Conservation (phyloP, 2,113 vertebrate species). For the Rhineura floridana region DNA sequence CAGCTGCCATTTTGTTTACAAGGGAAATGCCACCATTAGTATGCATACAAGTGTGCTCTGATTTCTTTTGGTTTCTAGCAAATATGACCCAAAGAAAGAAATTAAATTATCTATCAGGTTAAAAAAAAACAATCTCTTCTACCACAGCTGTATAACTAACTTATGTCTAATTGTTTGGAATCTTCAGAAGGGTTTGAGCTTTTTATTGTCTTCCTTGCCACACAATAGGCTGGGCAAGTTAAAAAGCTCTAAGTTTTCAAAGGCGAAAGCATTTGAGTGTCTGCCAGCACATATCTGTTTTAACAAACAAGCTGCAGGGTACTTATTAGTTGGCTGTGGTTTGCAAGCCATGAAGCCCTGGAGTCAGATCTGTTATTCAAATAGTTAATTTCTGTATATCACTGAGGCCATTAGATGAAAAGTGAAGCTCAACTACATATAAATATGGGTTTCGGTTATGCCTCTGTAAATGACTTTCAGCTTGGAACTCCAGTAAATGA, state of each 20-base stretch:
- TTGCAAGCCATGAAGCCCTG: constrained; percentile 76
- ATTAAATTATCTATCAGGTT: constrained; percentile 66
- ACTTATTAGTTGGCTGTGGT: constrained; percentile 81
- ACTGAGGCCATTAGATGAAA: constrained; percentile 68
- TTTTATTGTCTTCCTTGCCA: constrained; percentile 77
- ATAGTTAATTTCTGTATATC: constrained; percentile 70
- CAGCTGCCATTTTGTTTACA: constrained; percentile 69
- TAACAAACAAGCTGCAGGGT: constrained; percentile 83
- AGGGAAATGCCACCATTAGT: constrained; percentile 49
- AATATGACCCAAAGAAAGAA: constrained; percentile 72
- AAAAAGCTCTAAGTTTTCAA: constrained; percentile 78
- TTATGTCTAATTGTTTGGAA: constrained; percentile 74
- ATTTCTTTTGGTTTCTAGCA: constrained; percentile 59
- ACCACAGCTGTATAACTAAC: constrained; percentile 75
- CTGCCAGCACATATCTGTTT: constrained; percentile 80
- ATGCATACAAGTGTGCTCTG: constrained; percentile 36
- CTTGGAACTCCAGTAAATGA: constrained; percentile 72
- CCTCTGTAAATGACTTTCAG: constrained; percentile 65
- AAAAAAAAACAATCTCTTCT: constrained; percentile 73
- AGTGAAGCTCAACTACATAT: constrained; percentile 58
- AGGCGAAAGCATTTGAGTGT: constrained; percentile 75
- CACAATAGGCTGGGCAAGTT: constrained; percentile 75
- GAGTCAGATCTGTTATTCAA: constrained; percentile 77
- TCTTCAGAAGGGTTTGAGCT: constrained; percentile 73
- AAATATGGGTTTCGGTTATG: constrained; percentile 71